Conservation (phyloP, 2,797 vertebrate species). For the Triplophysa yarkandensis region DNA sequence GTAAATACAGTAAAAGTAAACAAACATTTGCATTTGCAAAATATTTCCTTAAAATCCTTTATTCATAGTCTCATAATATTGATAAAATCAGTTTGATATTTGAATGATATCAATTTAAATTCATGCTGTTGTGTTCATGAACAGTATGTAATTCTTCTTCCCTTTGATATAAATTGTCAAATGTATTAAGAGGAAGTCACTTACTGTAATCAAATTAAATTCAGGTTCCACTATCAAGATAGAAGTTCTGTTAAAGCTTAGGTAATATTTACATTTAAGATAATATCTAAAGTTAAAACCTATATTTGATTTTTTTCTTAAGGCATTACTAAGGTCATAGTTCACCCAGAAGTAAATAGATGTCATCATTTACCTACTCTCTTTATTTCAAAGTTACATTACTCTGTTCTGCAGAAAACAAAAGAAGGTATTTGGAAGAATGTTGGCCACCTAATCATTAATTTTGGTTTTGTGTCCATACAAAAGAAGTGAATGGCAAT, state of each 20-base stretch:
- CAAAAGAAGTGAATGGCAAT: too few species aligned
- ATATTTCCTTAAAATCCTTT: background rate
- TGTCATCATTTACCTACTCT: too few species aligned
- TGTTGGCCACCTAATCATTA: too few species aligned
- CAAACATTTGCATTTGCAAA: background rate
- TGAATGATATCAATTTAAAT: background rate
- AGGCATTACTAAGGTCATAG: too few species aligned
- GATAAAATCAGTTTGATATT: background rate
- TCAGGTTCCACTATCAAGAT: background rate
- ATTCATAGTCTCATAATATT: background rate
- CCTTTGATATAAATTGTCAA: slow-evolving; percentile 2
- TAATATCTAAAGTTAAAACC: background rate
- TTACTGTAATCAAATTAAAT: background rate
- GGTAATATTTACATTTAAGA: background rate
- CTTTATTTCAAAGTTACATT: too few species aligned
- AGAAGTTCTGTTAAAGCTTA: background rate
- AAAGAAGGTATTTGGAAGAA: too few species aligned
- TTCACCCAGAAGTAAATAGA: too few species aligned
- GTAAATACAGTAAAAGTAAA: too few species aligned
- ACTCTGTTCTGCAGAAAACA: too few species aligned
- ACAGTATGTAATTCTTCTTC: slow-evolving; percentile 4
- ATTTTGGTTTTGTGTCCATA: too few species aligned
- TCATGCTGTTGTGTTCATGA: slow-evolving; percentile 7
- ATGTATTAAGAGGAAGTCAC: background rate
- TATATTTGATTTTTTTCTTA: background rate